These are phyloP conservation scores for Clepsis dumicolana DNA, from an alignment of 2,888 invertebrate species.

Conservation along the genomic window DNA sequence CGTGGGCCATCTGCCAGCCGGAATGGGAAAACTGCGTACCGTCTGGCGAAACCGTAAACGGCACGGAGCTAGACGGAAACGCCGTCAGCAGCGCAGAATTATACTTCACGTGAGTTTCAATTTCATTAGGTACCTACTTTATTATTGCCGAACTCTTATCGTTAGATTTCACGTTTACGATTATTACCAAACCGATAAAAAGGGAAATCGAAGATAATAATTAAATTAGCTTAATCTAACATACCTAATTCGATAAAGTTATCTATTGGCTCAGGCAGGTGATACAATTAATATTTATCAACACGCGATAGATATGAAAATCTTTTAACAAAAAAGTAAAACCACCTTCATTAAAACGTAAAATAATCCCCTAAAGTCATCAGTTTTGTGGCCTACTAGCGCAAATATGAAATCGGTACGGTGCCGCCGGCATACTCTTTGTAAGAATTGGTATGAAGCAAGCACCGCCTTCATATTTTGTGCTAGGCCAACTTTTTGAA, in stretches of 20 bases:
- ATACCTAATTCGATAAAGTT: conserved; percentile 21
- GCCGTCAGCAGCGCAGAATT: conserved; percentile 85
- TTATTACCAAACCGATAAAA: conserved; percentile 23
- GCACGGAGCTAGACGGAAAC: conserved; percentile 50
- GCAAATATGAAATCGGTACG: too few relatives aligned
- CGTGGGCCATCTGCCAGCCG: conserved; percentile 89
- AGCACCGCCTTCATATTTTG: too few relatives aligned
- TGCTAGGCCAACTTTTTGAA: too few relatives aligned
- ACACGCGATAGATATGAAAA: not conserved
- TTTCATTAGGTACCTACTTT: too few relatives aligned
- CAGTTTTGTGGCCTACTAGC: too few relatives aligned
- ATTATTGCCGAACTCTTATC: conserved; percentile 13
- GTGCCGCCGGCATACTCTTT: too few relatives aligned
- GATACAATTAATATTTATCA: conserved; percentile 8
- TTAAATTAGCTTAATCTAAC: conserved; percentile 9
- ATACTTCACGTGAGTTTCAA: conserved; percentile 85
- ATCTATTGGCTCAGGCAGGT: conserved; percentile 2
- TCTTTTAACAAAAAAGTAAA: not conserved
- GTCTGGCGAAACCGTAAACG: conserved; percentile 63
- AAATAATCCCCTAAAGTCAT: too few relatives aligned
- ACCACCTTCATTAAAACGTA: too few relatives aligned
- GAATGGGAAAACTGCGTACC: conserved; percentile 85
- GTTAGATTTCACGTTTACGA: conserved; percentile 20
- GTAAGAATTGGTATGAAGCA: too few relatives aligned
- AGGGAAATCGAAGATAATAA: conserved; percentile 7